Percentiles rank a stretch among this genome's conserved stretches.
phyloP scores from a whole-genome alignment of 2,888 invertebrate genomes.

The Drosophila nr. perissopoda region DNA sequence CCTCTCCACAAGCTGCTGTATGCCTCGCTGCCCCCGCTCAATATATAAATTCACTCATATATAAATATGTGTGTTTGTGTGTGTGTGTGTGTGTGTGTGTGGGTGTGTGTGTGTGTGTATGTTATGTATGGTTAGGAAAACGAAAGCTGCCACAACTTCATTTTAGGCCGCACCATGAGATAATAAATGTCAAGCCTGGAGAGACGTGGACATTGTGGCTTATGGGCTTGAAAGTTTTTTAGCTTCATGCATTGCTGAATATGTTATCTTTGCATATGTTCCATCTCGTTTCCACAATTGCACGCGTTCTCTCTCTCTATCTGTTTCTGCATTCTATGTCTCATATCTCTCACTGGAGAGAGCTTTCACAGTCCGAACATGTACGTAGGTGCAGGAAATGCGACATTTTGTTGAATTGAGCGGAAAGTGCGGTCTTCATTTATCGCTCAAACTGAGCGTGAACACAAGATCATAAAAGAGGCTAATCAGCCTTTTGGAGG shows the following conservation, averaged over 20 bases:
- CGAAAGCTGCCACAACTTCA: conserved; percentile 54
- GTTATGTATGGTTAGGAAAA: conserved; percentile 38
- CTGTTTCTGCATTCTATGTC: not conserved
- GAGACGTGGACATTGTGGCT: conserved; percentile 80
- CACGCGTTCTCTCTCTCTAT: not conserved
- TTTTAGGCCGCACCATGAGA: conserved; percentile 66
- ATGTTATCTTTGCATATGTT: conserved; percentile 67
- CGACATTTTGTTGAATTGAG: conserved; percentile 62
- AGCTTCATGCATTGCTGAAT: conserved; percentile 73
- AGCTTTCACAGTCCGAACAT: conserved; percentile 19
- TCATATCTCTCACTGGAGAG: conserved; percentile 1
- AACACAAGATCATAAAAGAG: conserved; percentile 33
- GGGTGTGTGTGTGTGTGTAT: conserved; percentile 24
- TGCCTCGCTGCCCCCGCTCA: not conserved
- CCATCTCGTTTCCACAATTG: conserved; percentile 12
- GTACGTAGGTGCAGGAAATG: conserved; percentile 58
- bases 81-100: conserved; percentile 2
- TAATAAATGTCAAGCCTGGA: conserved; percentile 77
- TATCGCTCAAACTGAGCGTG: conserved; percentile 34
- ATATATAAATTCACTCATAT: conserved; percentile 7
- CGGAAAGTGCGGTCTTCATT: conserved; percentile 51
- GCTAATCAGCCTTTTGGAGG: not conserved
- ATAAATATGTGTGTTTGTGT: conserved; percentile 9
- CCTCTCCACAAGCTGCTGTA: not conserved
- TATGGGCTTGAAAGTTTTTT: conserved; percentile 74